Percentiles rank a stretch among this genome's conserved stretches.
Conservation (phyloP, 2,888 invertebrate genomes). For the Drosophila yooni region DNA sequence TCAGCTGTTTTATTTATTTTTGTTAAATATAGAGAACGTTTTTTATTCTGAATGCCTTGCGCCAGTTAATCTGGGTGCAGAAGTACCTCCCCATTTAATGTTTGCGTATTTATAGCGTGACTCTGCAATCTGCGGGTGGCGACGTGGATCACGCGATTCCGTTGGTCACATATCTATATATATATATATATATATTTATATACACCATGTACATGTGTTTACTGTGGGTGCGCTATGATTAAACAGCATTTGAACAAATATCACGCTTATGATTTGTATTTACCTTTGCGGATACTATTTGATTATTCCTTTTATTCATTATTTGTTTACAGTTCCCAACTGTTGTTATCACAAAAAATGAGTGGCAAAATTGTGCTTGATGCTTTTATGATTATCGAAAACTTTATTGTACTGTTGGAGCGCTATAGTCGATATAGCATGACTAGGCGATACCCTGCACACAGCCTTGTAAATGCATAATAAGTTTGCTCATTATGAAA, state of each 20-base stretch:
- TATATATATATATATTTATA: slow-evolving; percentile 5
- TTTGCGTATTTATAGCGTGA: slow-evolving; percentile 56
- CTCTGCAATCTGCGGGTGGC: slow-evolving; percentile 41
- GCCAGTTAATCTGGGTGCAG: slow-evolving; percentile 11
- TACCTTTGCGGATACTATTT: not conserved
- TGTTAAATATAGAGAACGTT: not conserved
- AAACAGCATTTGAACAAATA: slow-evolving; percentile 17
- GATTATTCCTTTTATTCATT: not conserved
- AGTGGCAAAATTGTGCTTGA: not conserved
- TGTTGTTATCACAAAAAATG: not conserved
- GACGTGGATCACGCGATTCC: slow-evolving; percentile 59
- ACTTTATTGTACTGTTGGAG: not conserved
- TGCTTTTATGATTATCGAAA: not conserved
- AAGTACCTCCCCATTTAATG: slow-evolving; percentile 1
- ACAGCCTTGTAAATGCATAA: not conserved
- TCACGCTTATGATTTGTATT: slow-evolving; percentile 11
- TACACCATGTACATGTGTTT: slow-evolving; percentile 4
- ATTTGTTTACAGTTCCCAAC: not conserved
- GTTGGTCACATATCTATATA: slow-evolving; percentile 11
- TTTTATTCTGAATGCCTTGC: slow-evolving; percentile 29
- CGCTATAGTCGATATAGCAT: not conserved
- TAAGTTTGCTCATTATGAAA: not conserved
- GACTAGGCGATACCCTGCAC: not conserved
- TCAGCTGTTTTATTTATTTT: slow-evolving; percentile 60
- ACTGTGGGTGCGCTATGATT: slow-evolving; percentile 7